These are phyloP conservation scores for Elaphurus davidianus DNA, from an alignment of 2,113 vertebrate species.

Conservation along the genomic window DNA sequence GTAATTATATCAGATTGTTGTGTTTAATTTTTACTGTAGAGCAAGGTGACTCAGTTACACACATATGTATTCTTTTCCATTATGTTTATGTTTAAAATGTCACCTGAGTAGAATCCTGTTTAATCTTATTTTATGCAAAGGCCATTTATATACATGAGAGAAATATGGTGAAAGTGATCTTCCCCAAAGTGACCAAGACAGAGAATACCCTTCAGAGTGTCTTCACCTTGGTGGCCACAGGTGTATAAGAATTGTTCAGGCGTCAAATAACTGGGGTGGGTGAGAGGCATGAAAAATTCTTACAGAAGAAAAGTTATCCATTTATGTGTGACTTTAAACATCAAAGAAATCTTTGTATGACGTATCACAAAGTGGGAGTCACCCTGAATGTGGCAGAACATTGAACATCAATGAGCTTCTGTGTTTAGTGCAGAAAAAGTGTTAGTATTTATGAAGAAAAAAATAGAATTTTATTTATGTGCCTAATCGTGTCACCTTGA, in stretches of 20 bases:
- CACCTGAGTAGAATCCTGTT: not conserved
- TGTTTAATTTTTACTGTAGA: not conserved
- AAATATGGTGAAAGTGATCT: not conserved
- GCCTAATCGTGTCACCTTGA: not conserved
- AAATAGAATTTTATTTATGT: not conserved
- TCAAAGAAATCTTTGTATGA: not conserved
- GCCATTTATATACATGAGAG: not conserved
- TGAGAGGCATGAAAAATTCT: not conserved
- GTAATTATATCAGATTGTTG: not conserved
- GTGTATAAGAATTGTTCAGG: not conserved
- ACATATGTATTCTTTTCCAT: not conserved
- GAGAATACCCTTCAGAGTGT: not conserved
- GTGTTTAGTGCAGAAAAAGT: not conserved
- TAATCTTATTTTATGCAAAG: not conserved
- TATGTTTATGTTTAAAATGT: not conserved
- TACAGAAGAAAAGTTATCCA: accelerated
- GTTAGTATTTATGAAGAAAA: not conserved
- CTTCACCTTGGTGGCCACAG: not conserved
- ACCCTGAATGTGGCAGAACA: not conserved
- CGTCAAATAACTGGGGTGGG: not conserved
- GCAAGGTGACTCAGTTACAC: not conserved
- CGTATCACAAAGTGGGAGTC: too few relatives aligned
- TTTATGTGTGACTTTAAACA: not conserved
- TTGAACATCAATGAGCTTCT: not conserved
- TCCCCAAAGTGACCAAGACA: not conserved